Evolutionary conservation across 2,888 invertebrate species (phyloP).

Genomic region (Agrilus cyanescens): DNA sequence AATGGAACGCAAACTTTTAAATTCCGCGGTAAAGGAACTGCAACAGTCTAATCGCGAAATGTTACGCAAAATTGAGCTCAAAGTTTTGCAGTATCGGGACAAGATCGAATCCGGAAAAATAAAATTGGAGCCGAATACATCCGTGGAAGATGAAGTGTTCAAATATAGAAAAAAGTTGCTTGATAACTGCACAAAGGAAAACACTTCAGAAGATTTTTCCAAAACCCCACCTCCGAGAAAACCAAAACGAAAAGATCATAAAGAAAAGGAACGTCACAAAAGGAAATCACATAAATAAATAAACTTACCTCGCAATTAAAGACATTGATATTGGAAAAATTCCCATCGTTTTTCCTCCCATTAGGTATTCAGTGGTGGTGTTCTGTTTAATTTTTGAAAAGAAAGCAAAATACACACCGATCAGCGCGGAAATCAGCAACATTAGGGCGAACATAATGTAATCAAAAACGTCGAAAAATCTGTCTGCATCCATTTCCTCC

Average conservation of each 20-base stretch:
- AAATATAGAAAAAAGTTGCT: constrained; percentile 76
- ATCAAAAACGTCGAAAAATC: constrained; percentile 49
- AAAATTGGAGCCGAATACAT: constrained; percentile 52
- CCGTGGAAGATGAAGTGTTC: constrained; percentile 64
- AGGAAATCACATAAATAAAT: neutral
- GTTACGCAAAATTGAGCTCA: constrained; percentile 79
- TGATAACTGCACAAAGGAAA: constrained; percentile 36
- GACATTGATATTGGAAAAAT: constrained; percentile 69
- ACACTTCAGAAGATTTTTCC: neutral
- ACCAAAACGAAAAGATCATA: neutral
- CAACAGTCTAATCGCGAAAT: constrained; percentile 8
- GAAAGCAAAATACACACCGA: constrained; percentile 61
- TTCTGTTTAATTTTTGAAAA: constrained; percentile 55
- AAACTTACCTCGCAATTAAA: constrained; percentile 56
- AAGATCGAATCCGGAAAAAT: constrained; percentile 74
- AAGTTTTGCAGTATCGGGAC: constrained; percentile 85
- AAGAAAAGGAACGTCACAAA: neutral
- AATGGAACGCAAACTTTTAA: constrained; percentile 19
- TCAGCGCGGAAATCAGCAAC: constrained; percentile 51
- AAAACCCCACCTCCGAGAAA: neutral
- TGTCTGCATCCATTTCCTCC: constrained; percentile 20
- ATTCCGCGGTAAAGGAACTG: constrained; percentile 48
- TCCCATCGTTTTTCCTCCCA: constrained; percentile 69
- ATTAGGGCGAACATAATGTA: constrained; percentile 53
- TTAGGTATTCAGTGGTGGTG: constrained; percentile 58